Conservation (phyloP, 1,140 invertebrate genomes). For the Meloidogyne floridensis region DNA sequence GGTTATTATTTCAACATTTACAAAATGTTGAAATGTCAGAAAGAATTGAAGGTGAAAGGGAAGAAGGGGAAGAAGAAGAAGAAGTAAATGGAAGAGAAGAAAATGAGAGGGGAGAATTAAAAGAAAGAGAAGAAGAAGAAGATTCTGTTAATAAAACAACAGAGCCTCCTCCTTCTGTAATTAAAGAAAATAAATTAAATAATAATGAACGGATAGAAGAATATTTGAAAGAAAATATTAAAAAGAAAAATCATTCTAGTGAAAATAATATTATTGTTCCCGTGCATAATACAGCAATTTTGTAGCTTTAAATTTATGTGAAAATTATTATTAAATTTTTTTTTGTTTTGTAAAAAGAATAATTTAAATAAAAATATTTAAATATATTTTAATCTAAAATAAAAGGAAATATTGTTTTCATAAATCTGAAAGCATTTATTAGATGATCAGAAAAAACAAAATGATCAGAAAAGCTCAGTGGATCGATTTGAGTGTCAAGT, state of each 20-base stretch:
- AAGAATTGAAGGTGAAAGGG: neutral
- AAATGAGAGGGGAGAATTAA: neutral
- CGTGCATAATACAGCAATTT: constrained; percentile 1
- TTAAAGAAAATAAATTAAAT: neutral
- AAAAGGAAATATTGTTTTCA: too few relatives aligned
- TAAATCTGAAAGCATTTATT: too few relatives aligned
- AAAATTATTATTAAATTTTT: neutral
- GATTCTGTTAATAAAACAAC: neutral
- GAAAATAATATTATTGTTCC: constrained; percentile 4
- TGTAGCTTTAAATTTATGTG: constrained; percentile 1
- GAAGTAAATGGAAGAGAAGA: too few relatives aligned
- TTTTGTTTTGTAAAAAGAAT: neutral
- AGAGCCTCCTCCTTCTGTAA: neutral
- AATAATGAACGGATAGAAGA: too few relatives aligned
- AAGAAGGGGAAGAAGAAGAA: neutral
- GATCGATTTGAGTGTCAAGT: neutral
- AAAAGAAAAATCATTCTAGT: neutral
- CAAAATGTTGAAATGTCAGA: constrained; percentile 3
- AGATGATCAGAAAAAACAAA: too few relatives aligned
- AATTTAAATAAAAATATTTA: constrained; percentile 9
- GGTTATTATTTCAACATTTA: constrained; percentile 1
- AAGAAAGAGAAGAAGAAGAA: neutral
- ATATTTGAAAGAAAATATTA: neutral
- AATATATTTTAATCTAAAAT: neutral
- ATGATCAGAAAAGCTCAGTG: too few relatives aligned